Evolutionary conservation across 2,888 invertebrate genomes (phyloP).

Genomic region (Invenusta paracnida): DNA sequence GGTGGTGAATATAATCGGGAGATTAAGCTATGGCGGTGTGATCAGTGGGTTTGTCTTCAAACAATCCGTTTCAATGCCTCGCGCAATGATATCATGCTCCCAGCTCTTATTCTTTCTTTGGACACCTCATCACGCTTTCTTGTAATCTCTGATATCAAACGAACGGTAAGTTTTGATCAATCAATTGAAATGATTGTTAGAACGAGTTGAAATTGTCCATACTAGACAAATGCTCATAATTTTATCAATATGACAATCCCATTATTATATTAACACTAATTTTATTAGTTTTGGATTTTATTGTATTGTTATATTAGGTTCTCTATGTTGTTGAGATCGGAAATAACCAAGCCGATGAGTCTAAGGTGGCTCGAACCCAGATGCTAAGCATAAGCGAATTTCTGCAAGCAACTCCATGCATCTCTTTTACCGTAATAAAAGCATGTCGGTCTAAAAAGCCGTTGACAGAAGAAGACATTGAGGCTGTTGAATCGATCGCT

Average conservation of each 20-base stretch:
- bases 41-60: constrained; percentile 84
- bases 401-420: constrained; percentile 76
- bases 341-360: not conserved
- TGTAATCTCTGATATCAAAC: constrained; percentile 78
- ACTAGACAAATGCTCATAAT: too few relatives aligned
- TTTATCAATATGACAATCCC: too few relatives aligned
- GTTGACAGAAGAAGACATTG: not conserved
- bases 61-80: constrained; percentile 51
- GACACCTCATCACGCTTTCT: constrained; percentile 81
- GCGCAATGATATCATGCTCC: constrained; percentile 45
- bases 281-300: too few relatives aligned
- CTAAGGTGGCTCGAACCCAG: constrained; percentile 50
- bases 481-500: too few relatives aligned
- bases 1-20: constrained; percentile 82
- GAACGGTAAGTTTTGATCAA: constrained; percentile 58
- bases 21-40: constrained; percentile 88
- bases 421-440: constrained; percentile 76
- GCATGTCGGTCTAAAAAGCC: constrained; percentile 62
- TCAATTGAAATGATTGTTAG: too few relatives aligned
- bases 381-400: constrained; percentile 72
- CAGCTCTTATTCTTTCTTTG: constrained; percentile 71
- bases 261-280: too few relatives aligned
- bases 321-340: constrained; percentile 24
- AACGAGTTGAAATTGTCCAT: too few relatives aligned
- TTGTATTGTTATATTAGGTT: constrained; percentile 62